Base-by-base conservation (phyloP, 1,140 invertebrate genomes). In the Geopemphigus sp. region DNA sequence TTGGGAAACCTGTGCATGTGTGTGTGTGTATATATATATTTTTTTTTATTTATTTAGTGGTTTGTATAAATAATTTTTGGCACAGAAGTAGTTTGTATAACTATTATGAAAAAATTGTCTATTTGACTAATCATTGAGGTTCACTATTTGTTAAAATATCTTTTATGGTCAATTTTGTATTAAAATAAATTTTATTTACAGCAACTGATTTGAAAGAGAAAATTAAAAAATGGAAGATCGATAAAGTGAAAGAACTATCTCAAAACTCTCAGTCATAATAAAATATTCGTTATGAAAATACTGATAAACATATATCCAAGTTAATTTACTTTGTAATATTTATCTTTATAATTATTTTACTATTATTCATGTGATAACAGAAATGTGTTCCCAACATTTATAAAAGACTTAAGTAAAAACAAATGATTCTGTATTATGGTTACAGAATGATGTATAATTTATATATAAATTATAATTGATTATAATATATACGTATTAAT, bases 191-290 rank as follows among this genome's bases (percentile, higher is more conserved):
- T 83, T 83, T 83, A 83, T 83, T 89, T 86, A 81, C 87, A 89
- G 92, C 90, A 82, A 87, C 87, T 39, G 93, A 94, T 82, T 86
- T 95, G 64, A 93, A 93, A 86, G 88, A 92, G 84, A 89, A 90
- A 83, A 95, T 95, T 85, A 86, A 89, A 59, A 88, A 89, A 74
- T 95, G 93, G 93, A 93, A 93, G 85, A 89, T 89, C 54, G 89
- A 92, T 83, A 92, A 84, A 74, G 24, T 72, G 45, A 64, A 82
- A 66, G 81, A 50, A 63, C 24, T 78, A 26, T 78, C 74, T 63
- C 57, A 63, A 50, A 24, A 63, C 1, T 17, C 53, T 74, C n/a
- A 74, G 59, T 22, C 39, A 39, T 74, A 45, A 45, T 5, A 4
- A 53, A 73, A 73, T 32, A 59, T 57, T 39, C 11, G 11, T 76